These are phyloP conservation scores for Cepaea nemoralis DNA, from an alignment of 1,140 invertebrate species.

Conservation along the genomic window DNA sequence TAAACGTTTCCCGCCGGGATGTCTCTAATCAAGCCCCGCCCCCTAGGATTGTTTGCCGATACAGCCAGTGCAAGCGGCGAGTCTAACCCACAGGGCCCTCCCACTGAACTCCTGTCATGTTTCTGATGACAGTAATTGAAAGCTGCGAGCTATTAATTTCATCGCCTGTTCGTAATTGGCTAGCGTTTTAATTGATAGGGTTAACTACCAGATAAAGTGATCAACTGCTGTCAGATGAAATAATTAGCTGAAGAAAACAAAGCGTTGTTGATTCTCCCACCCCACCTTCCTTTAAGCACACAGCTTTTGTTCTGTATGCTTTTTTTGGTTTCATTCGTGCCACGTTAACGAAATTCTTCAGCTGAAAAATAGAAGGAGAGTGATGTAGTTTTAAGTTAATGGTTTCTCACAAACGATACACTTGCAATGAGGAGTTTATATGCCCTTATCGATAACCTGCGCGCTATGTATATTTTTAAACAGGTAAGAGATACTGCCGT, in stretches of 20 bases:
- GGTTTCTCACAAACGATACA: too few species aligned
- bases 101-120: constrained; percentile 22
- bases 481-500: too few species aligned
- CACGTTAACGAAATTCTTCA: too few species aligned
- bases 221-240: constrained; percentile 2
- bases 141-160: constrained; percentile 37
- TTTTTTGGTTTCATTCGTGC: neutral
- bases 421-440: too few species aligned
- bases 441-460: too few species aligned
- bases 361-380: too few species aligned
- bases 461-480: too few species aligned
- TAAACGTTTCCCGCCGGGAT: constrained; percentile 20
- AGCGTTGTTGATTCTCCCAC: neutral
- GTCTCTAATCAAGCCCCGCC: constrained; percentile 19
- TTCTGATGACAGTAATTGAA: constrained; percentile 42
- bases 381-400: too few species aligned
- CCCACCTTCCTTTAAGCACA: too few species aligned
- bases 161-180: constrained; percentile 37
- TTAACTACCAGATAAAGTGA: constrained; percentile 13
- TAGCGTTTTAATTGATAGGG: constrained; percentile 35
- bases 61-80: constrained; percentile 17
- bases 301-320: neutral
- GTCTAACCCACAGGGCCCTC: constrained; percentile 35
- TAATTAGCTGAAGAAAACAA: constrained; percentile 24
- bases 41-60: constrained; percentile 36